Conservation (phyloP, 1,140 invertebrate genomes). For the Anastrepha obliqua region DNA sequence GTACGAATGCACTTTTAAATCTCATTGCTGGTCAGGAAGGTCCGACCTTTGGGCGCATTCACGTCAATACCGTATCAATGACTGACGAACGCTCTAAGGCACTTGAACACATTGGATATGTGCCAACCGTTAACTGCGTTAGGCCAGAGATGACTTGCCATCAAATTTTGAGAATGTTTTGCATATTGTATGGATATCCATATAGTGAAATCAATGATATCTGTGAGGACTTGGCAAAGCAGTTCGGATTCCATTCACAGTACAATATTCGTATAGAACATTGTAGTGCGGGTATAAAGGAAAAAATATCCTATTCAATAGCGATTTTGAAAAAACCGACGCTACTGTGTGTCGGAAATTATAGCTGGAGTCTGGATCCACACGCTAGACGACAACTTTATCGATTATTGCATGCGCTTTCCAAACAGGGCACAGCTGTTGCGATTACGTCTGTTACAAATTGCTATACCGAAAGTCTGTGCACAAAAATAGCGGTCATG, state of each 20-base stretch:
- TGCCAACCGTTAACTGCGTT: background rate
- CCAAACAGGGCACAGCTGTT: background rate
- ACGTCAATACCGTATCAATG: background rate
- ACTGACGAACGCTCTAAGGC: background rate
- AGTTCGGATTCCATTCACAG: constrained; percentile 2
- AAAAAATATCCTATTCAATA: background rate
- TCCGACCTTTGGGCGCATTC: background rate
- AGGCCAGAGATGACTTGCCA: background rate
- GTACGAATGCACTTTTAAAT: background rate
- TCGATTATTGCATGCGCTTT: background rate
- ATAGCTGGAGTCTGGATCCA: background rate
- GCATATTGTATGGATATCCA: constrained; percentile 22
- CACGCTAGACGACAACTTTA: constrained; percentile 17
- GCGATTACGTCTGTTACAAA: constrained; percentile 14
- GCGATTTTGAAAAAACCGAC: background rate
- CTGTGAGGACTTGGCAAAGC: background rate
- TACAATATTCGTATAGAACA: background rate
- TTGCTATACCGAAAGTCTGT: background rate
- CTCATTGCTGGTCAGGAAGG: background rate
- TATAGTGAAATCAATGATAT: background rate
- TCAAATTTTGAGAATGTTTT: constrained; percentile 35
- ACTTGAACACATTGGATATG: constrained; percentile 9
- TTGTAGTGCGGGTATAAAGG: constrained; percentile 6
- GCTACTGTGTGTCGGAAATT: constrained; percentile 2
- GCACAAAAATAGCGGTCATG: background rate